Conservation (phyloP, 1,140 invertebrate species). For the Panagrolaimus sp. region DNA sequence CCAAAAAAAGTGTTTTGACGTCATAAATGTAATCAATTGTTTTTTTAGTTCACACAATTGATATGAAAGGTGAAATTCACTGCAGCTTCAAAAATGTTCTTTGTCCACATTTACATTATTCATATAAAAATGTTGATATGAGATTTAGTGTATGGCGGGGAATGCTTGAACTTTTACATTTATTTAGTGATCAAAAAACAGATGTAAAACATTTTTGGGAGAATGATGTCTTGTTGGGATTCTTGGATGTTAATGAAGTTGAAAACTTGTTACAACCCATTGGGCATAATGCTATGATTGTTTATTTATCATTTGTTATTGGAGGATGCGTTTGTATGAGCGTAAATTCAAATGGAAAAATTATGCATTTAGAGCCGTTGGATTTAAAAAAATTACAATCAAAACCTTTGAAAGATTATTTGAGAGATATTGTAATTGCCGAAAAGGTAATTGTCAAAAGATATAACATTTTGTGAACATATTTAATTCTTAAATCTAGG, state of each 20-base stretch:
- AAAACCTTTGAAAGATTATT: conserved; percentile 41
- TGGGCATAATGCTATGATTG: conserved; percentile 39
- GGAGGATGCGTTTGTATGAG: conserved; percentile 48
- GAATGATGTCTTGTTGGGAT: conserved; percentile 36
- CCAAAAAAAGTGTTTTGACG: no score
- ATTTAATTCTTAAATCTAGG: conserved; percentile 22
- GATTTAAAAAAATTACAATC: conserved; percentile 42
- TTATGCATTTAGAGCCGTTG: conserved; percentile 44
- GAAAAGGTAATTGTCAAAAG: conserved; percentile 35
- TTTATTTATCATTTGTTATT: conserved; percentile 46
- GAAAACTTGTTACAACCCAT: conserved; percentile 26
- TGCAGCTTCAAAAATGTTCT: conserved; percentile 58
- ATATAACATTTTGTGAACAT: background rate
- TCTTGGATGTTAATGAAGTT: conserved; percentile 42
- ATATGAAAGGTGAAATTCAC: background rate
- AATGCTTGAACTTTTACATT: conserved; percentile 48
- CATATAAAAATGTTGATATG: conserved; percentile 23
- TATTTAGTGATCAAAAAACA: conserved; percentile 45
- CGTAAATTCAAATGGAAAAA: conserved; percentile 38
- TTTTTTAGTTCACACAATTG: conserved; percentile 3
- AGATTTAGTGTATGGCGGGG: conserved; percentile 48
- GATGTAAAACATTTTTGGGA: conserved; percentile 45
- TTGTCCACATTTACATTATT: conserved; percentile 47
- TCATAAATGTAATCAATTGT: background rate
- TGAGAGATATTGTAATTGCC: conserved; percentile 42